These are phyloP conservation scores for Bugulina stolonifera DNA, from an alignment of 2,888 invertebrate species.

Conservation along the genomic window DNA sequence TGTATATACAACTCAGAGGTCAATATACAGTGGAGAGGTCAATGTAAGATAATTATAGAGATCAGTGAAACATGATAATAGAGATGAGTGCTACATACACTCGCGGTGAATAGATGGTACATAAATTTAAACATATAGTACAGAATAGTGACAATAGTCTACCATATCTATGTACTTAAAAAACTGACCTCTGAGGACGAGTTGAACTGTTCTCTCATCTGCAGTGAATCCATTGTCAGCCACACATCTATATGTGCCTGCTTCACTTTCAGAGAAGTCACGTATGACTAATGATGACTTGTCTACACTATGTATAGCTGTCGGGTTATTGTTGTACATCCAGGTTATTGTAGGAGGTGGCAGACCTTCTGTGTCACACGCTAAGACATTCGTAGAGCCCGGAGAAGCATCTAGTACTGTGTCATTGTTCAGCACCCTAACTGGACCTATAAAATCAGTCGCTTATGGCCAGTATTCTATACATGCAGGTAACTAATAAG, in stretches of 20 bases:
- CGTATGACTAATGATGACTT: background rate
- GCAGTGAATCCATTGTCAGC: constrained; percentile 20
- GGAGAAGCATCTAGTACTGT: background rate
- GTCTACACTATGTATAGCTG: background rate
- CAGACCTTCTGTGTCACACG: background rate
- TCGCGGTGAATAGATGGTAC: too few species aligned
- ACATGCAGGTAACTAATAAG: too few species aligned
- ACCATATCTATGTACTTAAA: too few species aligned
- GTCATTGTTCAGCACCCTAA: background rate
- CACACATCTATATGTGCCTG: background rate
- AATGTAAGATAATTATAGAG: too few species aligned
- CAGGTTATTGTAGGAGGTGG: background rate
- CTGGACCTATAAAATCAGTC: background rate
- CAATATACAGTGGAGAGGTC: too few species aligned
- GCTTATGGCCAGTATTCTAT: too few species aligned
- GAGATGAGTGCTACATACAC: too few species aligned
- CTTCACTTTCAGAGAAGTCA: background rate
- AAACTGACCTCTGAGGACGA: background rate
- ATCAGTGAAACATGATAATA: too few species aligned
- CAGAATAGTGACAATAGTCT: too few species aligned
- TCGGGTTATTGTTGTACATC: background rate
- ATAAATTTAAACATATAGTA: too few species aligned
- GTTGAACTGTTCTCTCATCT: background rate
- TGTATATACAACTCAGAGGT: too few species aligned
- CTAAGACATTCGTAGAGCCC: background rate